Evolutionary conservation across 2,888 invertebrate species (phyloP).

Genomic region (Heliconius cydno): DNA sequence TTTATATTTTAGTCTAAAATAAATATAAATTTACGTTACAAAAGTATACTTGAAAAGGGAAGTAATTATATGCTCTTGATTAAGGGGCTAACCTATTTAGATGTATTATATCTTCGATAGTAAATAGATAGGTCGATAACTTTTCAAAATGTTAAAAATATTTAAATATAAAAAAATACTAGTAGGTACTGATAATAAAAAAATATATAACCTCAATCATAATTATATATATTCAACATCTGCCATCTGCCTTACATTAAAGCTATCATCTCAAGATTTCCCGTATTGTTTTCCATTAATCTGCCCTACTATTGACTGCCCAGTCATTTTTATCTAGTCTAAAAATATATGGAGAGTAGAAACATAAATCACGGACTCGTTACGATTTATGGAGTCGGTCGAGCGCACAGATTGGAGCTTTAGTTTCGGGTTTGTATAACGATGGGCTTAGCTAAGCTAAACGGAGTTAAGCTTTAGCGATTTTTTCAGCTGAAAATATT

Average conservation of each 20-base stretch:
- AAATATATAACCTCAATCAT: neutral
- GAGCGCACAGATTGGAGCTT: constrained; percentile 72
- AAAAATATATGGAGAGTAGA: constrained; percentile 56
- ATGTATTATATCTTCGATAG: too few species aligned
- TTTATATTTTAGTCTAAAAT: neutral
- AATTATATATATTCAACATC: neutral
- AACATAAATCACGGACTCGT: constrained; percentile 82
- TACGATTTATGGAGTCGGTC: constrained; percentile 77
- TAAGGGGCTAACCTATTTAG: too few species aligned
- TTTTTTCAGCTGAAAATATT: constrained; percentile 3
- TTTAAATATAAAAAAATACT: neutral
- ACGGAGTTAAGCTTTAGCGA: constrained; percentile 43
- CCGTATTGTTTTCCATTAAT: constrained; percentile 51
- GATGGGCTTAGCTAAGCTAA: constrained; percentile 56
- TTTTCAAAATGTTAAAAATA: neutral
- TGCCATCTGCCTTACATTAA: constrained; percentile 25
- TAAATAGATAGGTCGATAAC: too few species aligned
- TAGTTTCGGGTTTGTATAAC: constrained; percentile 67
- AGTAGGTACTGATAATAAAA: too few species aligned
- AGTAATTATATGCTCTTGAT: neutral
- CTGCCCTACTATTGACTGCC: constrained; percentile 47
- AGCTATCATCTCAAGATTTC: constrained; percentile 31
- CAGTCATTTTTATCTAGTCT: constrained; percentile 65
- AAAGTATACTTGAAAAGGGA: neutral
- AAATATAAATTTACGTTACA: neutral